Base-by-base conservation (phyloP, 1,140 invertebrate genomes). In the Maconellicoccus hirsutus region DNA sequence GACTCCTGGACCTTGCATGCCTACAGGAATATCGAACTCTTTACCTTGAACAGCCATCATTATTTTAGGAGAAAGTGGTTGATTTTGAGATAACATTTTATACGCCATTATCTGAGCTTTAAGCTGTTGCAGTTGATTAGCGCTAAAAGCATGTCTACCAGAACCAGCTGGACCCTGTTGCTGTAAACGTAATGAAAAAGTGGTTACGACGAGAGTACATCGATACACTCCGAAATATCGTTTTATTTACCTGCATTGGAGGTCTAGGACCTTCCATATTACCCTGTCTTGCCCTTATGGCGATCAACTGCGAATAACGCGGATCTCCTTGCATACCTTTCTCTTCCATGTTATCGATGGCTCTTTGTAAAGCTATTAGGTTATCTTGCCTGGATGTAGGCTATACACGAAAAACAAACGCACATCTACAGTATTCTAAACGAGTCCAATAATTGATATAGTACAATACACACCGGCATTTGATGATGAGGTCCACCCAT, bases 101-200 rank as follows among this genome's bases (percentile, higher is more conserved):
- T 98, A 98, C 0, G 94, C 95, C 82, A 94, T 91, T 74, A 98
- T 97, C 81, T 99, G 96, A n/a, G 92, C 91, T 81, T 89, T 83
- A 16, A 96, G 80, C 78, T 94, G 93, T 70, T 89, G 84, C 70
- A 96, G 83, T 78, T 95, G 93, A 42, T 81, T 82, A 33, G 84
- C 82, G 72, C 82, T 87, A 73, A 91, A 88, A 1, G 74, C 83
- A 75, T 75, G 76, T 70, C 75, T 75, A 0, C 10, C 10, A 4
- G 59, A 70, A 71, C 25, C 52, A 22, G 66, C 71, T 23, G 21
- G 10, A 66, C 21, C 80, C 21, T 82, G 82, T n/a, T 82, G 78
- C 74, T 84, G 83, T 72, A 78, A 81, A 1, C 81, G 80, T 6
- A 59, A 19, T 12, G n/a, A n/a, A 33, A 6, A 33, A 6, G 3